A percentile compares a stretch with the other conserved stretches of the same genome.
These are phyloP conservation scores for Carterocephalus palaemon DNA, from an alignment of 2,888 invertebrate species.

Conservation along the genomic window DNA sequence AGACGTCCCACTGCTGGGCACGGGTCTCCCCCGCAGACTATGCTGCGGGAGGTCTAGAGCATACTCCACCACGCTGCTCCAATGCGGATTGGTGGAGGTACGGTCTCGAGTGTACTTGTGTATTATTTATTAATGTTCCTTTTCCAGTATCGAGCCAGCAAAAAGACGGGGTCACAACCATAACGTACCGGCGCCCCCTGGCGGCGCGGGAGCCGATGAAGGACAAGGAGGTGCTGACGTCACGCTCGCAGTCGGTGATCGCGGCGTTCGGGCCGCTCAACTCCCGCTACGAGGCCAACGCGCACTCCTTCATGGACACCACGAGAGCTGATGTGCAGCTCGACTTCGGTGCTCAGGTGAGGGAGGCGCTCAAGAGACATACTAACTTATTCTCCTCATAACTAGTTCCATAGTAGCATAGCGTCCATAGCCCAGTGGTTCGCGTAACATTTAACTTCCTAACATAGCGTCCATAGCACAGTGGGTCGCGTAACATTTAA, in stretches of 20 bases:
- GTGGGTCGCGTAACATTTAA: no score
- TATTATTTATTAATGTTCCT: no score
- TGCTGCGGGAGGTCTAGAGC: no score
- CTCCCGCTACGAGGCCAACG: conserved; percentile 88
- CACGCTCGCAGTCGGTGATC: conserved; percentile 87
- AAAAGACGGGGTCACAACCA: conserved; percentile 87
- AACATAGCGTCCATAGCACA: no score
- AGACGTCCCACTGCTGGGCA: no score
- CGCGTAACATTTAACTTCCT: no score
- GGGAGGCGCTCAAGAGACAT: conserved; percentile 20
- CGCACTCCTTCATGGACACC: conserved; percentile 86
- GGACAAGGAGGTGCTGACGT: conserved; percentile 83
- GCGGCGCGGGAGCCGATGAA: conserved; percentile 85
- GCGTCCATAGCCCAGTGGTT: no score
- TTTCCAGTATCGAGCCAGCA: conserved; percentile 83
- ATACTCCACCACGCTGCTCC: no score
- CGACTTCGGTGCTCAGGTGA: conserved; percentile 84
- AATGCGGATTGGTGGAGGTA: no score
- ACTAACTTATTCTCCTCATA: background rate
- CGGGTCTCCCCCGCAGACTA: no score
- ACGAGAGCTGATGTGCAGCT: conserved; percentile 86
- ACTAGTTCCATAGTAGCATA: no score
- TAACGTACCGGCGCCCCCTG: conserved; percentile 88
- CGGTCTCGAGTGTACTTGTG: no score
- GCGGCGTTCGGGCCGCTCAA: conserved; percentile 93